These are phyloP conservation scores for Dryomyza anilis DNA, from an alignment of 2,888 invertebrate genomes.

Conservation along the genomic window DNA sequence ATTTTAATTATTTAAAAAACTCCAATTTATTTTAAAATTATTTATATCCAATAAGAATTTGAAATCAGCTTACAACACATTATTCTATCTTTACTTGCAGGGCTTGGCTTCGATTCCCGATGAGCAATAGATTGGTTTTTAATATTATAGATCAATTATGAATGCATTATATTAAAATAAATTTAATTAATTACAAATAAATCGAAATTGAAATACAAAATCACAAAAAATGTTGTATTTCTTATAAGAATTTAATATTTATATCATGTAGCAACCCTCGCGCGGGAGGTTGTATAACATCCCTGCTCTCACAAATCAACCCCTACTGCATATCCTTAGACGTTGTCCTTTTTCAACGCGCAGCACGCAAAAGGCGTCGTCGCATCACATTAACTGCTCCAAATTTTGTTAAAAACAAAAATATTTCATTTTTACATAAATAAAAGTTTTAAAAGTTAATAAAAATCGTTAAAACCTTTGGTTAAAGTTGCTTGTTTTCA, in stretches of 20 bases:
- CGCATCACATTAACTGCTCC: conserved; percentile 20
- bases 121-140: conserved; percentile 42
- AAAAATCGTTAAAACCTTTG: too few species aligned
- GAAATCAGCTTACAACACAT: too few species aligned
- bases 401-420: not conserved
- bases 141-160: conserved; percentile 14
- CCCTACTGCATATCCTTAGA: conserved; percentile 40
- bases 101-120: conserved; percentile 68
- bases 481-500: not conserved
- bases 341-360: not conserved
- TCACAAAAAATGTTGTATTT: not conserved
- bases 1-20: too few species aligned
- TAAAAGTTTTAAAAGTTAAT: too few species aligned
- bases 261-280: too few species aligned
- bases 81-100: conserved; percentile 59
- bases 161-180: conserved; percentile 6
- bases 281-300: conserved; percentile 35
- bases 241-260: not conserved
- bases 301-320: conserved; percentile 49
- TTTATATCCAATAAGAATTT: not conserved
- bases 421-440: not conserved
- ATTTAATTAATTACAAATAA: conserved; percentile 19
- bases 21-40: too few species aligned
- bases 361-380: conserved; percentile 48
- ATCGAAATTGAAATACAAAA: not conserved